Percentiles rank a stretch among this genome's conserved stretches.
Conservation (phyloP, 2,888 invertebrate species). For the Arrhopalites spinosus region DNA sequence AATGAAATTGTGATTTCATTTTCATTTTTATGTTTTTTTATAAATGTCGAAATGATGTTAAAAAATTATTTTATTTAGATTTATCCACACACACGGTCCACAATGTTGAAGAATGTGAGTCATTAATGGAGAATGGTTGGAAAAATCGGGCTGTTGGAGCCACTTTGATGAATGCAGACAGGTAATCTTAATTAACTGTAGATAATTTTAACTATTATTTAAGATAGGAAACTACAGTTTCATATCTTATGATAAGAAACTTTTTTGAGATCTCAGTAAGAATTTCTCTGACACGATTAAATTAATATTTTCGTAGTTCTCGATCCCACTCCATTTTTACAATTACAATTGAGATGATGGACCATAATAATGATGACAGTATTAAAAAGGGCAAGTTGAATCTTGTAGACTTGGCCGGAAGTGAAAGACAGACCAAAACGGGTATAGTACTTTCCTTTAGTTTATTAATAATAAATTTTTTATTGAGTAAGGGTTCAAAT, state of each 20-base stretch:
- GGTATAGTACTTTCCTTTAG: constrained; percentile 58
- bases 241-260: too few species aligned
- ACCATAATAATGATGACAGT: constrained; percentile 62
- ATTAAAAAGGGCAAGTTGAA: constrained; percentile 77
- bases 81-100: constrained; percentile 77
- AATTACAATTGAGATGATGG: constrained; percentile 78
- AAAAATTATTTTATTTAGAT: too few species aligned
- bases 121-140: constrained; percentile 71
- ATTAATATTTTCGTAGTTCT: too few species aligned
- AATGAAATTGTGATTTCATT: not conserved
- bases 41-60: too few species aligned
- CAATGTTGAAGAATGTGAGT: constrained; percentile 75
- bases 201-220: too few species aligned
- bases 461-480: not conserved
- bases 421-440: constrained; percentile 81
- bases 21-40: constrained; percentile 36
- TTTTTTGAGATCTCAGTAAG: too few species aligned
- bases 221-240: too few species aligned
- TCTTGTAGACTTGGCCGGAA: constrained; percentile 86
- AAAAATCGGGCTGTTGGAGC: constrained; percentile 75
- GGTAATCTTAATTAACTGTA: too few species aligned
- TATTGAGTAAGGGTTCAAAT: too few species aligned
- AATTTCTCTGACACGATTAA: too few species aligned
- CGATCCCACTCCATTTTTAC: constrained; percentile 88
- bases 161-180: constrained; percentile 84